Conservation (phyloP, 2,888 invertebrate species). For the Rhagium mordax region DNA sequence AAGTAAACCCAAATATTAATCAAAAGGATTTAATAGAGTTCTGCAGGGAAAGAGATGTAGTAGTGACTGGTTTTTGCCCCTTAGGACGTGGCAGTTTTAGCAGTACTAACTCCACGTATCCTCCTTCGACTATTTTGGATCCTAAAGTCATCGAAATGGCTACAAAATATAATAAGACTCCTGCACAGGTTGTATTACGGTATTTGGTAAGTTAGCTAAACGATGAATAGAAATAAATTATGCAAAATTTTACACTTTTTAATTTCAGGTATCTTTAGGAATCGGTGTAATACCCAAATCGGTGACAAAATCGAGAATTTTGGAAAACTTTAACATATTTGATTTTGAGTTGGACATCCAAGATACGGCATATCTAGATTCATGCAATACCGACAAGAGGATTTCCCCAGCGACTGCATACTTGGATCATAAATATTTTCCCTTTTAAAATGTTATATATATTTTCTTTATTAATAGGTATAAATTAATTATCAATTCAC, state of each 20-base stretch:
- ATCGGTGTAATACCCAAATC: constrained; percentile 85
- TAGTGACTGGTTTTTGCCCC: constrained; percentile 82
- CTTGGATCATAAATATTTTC: constrained; percentile 66
- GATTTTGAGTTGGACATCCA: constrained; percentile 82
- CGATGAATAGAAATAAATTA: too few relatives aligned
- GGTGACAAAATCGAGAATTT: constrained; percentile 80
- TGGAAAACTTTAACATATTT: constrained; percentile 81
- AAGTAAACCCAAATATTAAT: constrained; percentile 79
- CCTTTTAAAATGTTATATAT: constrained; percentile 53
- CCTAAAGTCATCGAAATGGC: constrained; percentile 73
- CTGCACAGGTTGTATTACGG: constrained; percentile 76
- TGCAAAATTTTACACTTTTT: too few relatives aligned
- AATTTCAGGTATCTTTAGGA: constrained; percentile 60
- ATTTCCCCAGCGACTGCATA: constrained; percentile 65
- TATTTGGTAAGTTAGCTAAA: constrained; percentile 73
- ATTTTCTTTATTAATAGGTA: neutral
- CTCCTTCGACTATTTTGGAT: constrained; percentile 73
- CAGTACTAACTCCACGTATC: constrained; percentile 68
- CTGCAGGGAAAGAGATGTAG: constrained; percentile 77
- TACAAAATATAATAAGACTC: constrained; percentile 76
- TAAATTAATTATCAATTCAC: neutral
- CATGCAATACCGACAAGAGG: constrained; percentile 81
- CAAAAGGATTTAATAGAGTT: constrained; percentile 80
- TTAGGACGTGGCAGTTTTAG: constrained; percentile 76
- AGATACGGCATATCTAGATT: constrained; percentile 79